Base-by-base conservation (phyloP, 2,888 invertebrate genomes). In the Cacoxenus indagator region DNA sequence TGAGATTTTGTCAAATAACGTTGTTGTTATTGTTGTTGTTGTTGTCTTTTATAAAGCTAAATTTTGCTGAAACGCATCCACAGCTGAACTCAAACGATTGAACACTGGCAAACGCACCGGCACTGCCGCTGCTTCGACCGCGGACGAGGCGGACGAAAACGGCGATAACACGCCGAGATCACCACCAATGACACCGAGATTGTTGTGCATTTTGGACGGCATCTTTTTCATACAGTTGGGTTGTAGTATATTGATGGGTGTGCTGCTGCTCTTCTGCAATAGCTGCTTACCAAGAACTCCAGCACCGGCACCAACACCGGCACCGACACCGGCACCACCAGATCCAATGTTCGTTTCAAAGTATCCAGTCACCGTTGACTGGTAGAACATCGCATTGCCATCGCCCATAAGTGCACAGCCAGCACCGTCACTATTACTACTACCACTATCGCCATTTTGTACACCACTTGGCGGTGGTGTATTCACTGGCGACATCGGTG, bases 81-180 rank as follows among this genome's bases (percentile, higher is more conserved):
- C 84, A 67, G 89, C 89, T 75, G 90, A 90, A 84, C 91, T 91
- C 82, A 93, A 90, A 83, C 91, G 90, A 88, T 93, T 93, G 90
- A 95, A 95, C 43, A 95, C 95, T 55, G 95, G 95, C 86, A 95
- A 90, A 80, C 95, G 90, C 72, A 67, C 69, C 70, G 62, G 67
- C 61, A 68, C n/a, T n/a, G n/a, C n/a, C n/a, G n/a, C n/a, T n/a
- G n/a, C n/a, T n/a, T n/a, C 68, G 70, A 74, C 67, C 46, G 62
- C 59, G 6, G 26, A 45, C 65, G 26, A n/a, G n/a, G 55, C 26
- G 26, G 46, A 9, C 24, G 48, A 1, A 67, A 51, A n/a, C 70
- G 64, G 2, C 62, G 54, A 64, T 2, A 46, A 46, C n/a, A 57
- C 55, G 43, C 24, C 31, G 19, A 14, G 43, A 43, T 11, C 37